Evolutionary conservation across 2,888 invertebrate species (phyloP).

Genomic region (Eretmocerus hayati): DNA sequence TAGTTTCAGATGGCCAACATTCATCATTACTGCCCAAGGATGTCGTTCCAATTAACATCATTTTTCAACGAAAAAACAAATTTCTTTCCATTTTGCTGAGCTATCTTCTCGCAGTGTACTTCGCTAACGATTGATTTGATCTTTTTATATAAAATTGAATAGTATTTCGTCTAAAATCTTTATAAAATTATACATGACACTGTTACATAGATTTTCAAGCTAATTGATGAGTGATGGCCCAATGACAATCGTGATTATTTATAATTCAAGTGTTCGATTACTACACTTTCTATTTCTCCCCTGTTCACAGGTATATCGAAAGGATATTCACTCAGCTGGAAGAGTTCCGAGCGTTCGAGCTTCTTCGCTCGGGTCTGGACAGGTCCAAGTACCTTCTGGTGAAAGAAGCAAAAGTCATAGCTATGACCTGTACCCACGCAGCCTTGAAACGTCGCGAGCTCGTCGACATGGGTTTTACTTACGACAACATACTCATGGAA

Average conservation of each 20-base stretch:
- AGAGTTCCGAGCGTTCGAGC: constrained; percentile 96
- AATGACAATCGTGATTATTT: not conserved
- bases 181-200: too few species aligned
- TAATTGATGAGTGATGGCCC: too few species aligned
- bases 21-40: too few species aligned
- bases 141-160: too few species aligned
- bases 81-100: too few species aligned
- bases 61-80: too few species aligned
- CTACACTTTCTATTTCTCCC: not conserved
- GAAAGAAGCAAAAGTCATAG: constrained; percentile 98
- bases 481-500: constrained; percentile 99
- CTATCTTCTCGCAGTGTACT: too few species aligned
- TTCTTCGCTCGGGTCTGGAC: constrained; percentile 90
- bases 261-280: not conserved
- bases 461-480: constrained; percentile 92
- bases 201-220: not conserved
- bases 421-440: constrained; percentile 99
- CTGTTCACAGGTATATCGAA: constrained; percentile 67
- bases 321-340: constrained; percentile 95
- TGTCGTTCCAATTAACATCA: too few species aligned
- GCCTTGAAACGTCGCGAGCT: constrained; percentile 93
- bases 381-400: constrained; percentile 93
- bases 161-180: too few species aligned
- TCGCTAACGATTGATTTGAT: too few species aligned
- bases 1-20: too few species aligned